Percentiles rank a stretch among this genome's conserved stretches.
Evolutionary conservation across 2,888 invertebrate species (phyloP).

Genomic region (Smittia sp.): DNA sequence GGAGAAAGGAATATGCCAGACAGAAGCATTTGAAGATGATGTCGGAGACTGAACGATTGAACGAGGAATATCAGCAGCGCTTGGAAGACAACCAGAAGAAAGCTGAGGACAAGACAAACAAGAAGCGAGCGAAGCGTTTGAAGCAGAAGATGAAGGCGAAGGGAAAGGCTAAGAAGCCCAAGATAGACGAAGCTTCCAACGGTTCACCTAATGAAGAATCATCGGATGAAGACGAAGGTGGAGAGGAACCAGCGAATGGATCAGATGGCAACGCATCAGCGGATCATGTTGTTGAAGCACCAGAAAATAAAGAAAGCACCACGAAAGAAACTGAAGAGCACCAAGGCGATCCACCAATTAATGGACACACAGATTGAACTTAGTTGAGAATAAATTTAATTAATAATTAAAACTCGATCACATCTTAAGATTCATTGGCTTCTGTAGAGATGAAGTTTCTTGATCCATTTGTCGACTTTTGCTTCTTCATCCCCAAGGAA

Average conservation of each 20-base stretch:
- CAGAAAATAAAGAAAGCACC: neutral
- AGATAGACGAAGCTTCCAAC: conserved; percentile 19
- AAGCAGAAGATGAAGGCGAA: conserved; percentile 66
- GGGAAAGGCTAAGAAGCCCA: conserved; percentile 45
- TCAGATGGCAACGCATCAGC: neutral
- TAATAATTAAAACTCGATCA: no score
- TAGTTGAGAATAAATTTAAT: no score
- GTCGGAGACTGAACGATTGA: conserved; percentile 69
- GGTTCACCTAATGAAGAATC: conserved; percentile 40
- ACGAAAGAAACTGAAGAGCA: neutral
- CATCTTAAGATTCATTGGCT: neutral
- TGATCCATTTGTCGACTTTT: conserved; percentile 27
- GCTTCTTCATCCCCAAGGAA: conserved; percentile 13
- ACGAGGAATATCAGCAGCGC: conserved; percentile 28
- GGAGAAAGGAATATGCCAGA: conserved; percentile 93
- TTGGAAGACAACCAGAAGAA: conserved; percentile 48
- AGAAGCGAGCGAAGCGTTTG: conserved; percentile 84
- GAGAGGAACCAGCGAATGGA: neutral
- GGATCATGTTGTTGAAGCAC: neutral
- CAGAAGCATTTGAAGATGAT: conserved; percentile 91
- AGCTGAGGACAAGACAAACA: conserved; percentile 82
- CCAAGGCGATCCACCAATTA: neutral
- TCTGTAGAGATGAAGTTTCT: conserved; percentile 15
- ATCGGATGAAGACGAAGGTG: neutral
- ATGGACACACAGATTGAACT: no score